A percentile compares a stretch with the other conserved stretches of the same genome.
These are phyloP conservation scores for Grapholita molesta DNA, from an alignment of 1,140 invertebrate genomes.

Conservation along the genomic window DNA sequence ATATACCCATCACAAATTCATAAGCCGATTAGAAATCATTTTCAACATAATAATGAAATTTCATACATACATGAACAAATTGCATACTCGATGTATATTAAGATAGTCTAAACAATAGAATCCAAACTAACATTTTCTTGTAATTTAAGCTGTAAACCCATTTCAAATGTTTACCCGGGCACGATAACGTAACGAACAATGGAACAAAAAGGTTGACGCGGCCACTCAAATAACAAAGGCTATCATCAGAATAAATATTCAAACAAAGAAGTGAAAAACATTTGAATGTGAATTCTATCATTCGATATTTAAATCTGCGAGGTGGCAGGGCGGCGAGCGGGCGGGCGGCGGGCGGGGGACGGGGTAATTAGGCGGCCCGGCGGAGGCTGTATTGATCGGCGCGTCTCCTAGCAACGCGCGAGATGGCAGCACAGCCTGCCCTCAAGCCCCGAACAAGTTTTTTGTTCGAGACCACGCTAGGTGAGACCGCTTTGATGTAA, in stretches of 20 bases:
- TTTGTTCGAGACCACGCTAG: constrained; percentile 65
- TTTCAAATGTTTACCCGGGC: not conserved
- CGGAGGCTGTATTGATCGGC: constrained; percentile 75
- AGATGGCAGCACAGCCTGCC: constrained; percentile 67
- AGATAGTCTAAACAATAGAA: not conserved
- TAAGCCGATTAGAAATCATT: no score
- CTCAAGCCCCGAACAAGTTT: constrained; percentile 53
- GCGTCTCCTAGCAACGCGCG: constrained; percentile 73
- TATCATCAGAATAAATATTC: constrained; percentile 56
- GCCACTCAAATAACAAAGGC: constrained; percentile 29
- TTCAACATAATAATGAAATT: no score
- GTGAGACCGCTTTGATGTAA: constrained; percentile 71
- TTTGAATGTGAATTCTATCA: constrained; percentile 75
- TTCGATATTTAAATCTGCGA: constrained; percentile 74
- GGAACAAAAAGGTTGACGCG: constrained; percentile 9
- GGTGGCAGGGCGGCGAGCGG: constrained; percentile 36
- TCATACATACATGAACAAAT: no score
- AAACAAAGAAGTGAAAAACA: constrained; percentile 60
- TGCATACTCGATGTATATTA: no score
- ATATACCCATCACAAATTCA: no score
- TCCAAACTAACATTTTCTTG: not conserved
- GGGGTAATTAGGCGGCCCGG: constrained; percentile 74
- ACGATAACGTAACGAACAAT: not conserved
- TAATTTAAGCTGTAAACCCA: not conserved
- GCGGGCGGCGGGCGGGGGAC: constrained; percentile 26